Evolutionary conservation across 2,113 vertebrate genomes (phyloP), one percentile per base, ranked within the genome.

Genomic region (Coptodon rendalli): DNA sequence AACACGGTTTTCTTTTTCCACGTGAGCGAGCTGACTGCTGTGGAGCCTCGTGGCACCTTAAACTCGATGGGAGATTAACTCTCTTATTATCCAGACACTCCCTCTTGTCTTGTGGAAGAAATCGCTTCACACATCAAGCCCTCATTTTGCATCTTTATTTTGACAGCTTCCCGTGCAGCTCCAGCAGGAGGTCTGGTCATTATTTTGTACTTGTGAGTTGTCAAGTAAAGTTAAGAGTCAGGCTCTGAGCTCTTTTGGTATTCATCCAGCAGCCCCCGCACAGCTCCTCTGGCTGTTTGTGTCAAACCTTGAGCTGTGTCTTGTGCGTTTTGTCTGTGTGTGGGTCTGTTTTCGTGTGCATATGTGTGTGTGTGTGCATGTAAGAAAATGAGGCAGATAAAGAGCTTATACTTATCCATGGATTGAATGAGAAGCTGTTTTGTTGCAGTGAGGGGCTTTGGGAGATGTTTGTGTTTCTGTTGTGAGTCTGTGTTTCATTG

Each of bases 341-440:
- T 45, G 38, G n/a, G 66, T 71, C 63, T 68, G 34, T 68, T 40
- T 68, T 52, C 1, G 0, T 66, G 36, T 79, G n/a, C 11, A 2
- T 29, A 36, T 1, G 24, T 36, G 63, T 83, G 40, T 34, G 38
- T 52, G 19, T 9, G 5, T 73, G 81, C 53, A 6, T 68, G 16
- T 56, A 9, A 34, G 22, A 14, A 84, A 66, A 57, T 57, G 81
- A 79, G 31, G 84, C 56, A 27, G 87, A 89, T 91, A 85, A 87
- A 87, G 85, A 91, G 87, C 85, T 89, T 89, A 89, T 79, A 71
- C 79, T 57, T 50, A 57, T 66, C 61, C 38, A 4, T 36, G 40
- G 81, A 87, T 52, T 82, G 84, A 81, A 86, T 52, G 81, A 79
- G 66, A 80, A 52, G 66, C 63, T 36, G 66, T 59, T 79, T 68